Base-by-base conservation (phyloP, 2,888 invertebrate genomes). In the Allophyes oxyacanthae region DNA sequence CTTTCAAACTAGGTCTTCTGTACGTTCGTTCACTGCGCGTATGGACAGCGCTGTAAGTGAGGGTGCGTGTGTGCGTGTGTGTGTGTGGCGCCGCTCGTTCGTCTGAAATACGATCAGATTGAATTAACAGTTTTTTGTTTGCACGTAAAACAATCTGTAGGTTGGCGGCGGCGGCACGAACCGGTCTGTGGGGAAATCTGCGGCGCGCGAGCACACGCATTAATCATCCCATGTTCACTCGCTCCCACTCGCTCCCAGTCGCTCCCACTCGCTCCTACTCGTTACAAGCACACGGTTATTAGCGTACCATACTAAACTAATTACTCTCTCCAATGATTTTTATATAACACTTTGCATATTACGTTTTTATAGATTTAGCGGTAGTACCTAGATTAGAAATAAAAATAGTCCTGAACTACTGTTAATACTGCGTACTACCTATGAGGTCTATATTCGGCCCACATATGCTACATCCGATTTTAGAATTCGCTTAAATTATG, bases 101-200 rank as follows among this genome's bases (percentile, higher is more conserved):
- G 20, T 11, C 5, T 48, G 28, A 37, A 49, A 30, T 38, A 20
- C 34, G 28, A 42, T 38, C 11, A 11, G 20, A 52, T 49, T 34
- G 28, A 44, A 49, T 44, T 30, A 34, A 30, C 14, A 44, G 41
- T 32, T 48, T 25, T 48, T 61, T 44, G 20, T 56, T 61, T 42
- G 33, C 32, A 32, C 36, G 26, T 48, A 13, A 41, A 61, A 30
- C 42, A 50, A 62, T 52, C 45, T 41, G 41, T 37, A 14, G 8
- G 8, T 14, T 28, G 37, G 0, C 8, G 7, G 26, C 30, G 7
- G 38, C 6, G 20, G 26, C n/a, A 10, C 0, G 41, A n/a, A 2
- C 20, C 38, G 34, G 49, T 58, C 63, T 53, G 58, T 36, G 20
- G 63, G 64, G 64, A 64, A 64, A 64, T 62, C 62, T 56, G 34